A percentile compares a stretch with the other conserved stretches of the same genome.
Evolutionary conservation across 2,888 invertebrate genomes (phyloP).

Genomic region (Apamea crenata): DNA sequence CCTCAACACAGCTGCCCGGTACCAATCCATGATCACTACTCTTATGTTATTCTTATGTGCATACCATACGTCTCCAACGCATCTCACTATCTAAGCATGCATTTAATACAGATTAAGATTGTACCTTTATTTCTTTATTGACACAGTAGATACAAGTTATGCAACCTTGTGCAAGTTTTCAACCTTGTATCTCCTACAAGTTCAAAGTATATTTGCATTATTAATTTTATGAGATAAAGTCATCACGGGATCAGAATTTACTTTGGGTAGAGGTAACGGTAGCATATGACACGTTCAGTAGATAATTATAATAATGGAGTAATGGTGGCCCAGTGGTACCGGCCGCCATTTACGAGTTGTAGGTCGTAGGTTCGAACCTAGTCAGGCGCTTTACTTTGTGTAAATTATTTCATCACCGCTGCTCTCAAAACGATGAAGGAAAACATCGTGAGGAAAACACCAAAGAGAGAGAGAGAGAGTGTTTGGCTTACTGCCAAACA

Average conservation of each 20-base stretch:
- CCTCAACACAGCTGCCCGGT: slow-evolving; percentile 43
- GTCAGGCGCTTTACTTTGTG: too few relatives aligned
- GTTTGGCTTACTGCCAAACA: too few relatives aligned
- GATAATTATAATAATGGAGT: background rate
- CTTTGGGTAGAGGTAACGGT: background rate
- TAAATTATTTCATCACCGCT: too few relatives aligned
- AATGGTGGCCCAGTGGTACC: too few relatives aligned
- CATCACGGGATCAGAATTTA: too few relatives aligned
- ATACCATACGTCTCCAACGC: background rate
- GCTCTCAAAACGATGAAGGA: too few relatives aligned
- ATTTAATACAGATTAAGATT: background rate
- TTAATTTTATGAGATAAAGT: background rate
- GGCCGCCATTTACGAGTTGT: too few relatives aligned
- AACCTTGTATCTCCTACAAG: background rate
- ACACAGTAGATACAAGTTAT: background rate
- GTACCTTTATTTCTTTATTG: slow-evolving; percentile 3
- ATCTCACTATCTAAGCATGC: background rate
- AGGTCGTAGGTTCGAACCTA: too few relatives aligned
- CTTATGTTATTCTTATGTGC: background rate
- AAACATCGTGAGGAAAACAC: too few relatives aligned
- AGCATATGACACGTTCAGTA: too few relatives aligned
- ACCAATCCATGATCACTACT: slow-evolving; percentile 40
- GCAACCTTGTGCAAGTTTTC: too few relatives aligned
- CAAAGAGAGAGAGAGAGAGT: too few relatives aligned
- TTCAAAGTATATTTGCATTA: background rate